Conservation (phyloP, 2,888 invertebrate species). For the Arrhopalites spinosus region DNA sequence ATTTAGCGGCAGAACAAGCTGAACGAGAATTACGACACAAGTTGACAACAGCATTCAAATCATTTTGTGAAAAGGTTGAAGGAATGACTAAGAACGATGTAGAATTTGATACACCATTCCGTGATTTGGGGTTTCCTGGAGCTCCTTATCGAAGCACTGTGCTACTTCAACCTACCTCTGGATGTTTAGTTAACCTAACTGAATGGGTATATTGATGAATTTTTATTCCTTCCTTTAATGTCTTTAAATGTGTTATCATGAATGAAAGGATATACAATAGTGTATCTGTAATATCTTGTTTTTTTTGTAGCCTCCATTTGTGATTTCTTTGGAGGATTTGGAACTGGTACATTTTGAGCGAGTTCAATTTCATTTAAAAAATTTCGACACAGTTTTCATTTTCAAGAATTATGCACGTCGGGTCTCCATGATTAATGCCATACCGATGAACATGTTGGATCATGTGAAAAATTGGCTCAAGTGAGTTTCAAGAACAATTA, state of each 20-base stretch:
- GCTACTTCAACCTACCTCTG: constrained; percentile 93
- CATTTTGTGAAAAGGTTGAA: constrained; percentile 97
- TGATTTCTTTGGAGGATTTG: constrained; percentile 95
- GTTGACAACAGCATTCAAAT: constrained; percentile 95
- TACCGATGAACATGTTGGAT: constrained; percentile 98
- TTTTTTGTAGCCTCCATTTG: constrained; percentile 83
- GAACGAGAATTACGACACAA: constrained; percentile 96
- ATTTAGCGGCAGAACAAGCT: constrained; percentile 97
- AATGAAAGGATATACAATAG: constrained; percentile 24
- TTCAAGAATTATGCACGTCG: constrained; percentile 97
- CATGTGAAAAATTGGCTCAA: constrained; percentile 99
- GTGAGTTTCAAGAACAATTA: constrained; percentile 65
- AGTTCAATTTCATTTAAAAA: constrained; percentile 97
- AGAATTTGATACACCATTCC: constrained; percentile 98
- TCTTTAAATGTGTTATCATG: neutral
- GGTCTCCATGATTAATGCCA: constrained; percentile 96
- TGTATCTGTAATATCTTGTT: constrained; percentile 17
- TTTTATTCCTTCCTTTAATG: neutral
- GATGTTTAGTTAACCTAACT: constrained; percentile 94
- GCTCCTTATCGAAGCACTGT: constrained; percentile 97
- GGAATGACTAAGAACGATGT: constrained; percentile 94
- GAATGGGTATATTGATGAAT: constrained; percentile 84
- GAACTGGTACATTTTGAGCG: constrained; percentile 98
- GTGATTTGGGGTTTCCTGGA: constrained; percentile 96
- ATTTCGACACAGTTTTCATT: constrained; percentile 99